Conservation (phyloP, 2,113 vertebrate genomes). For the Clarias gariepinus region DNA sequence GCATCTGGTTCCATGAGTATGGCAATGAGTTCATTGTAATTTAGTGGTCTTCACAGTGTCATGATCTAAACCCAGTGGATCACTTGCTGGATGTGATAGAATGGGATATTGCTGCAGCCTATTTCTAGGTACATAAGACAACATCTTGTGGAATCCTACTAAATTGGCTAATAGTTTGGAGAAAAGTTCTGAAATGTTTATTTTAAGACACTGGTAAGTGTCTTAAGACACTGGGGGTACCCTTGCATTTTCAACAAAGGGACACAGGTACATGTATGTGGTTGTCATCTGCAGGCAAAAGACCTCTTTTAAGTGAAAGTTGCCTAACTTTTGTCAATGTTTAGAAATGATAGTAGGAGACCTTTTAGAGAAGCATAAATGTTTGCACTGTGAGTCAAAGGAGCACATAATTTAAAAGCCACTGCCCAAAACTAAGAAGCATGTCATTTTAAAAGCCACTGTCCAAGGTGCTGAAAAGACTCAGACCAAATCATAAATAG, state of each 20-base stretch:
- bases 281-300: background rate
- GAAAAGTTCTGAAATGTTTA: background rate
- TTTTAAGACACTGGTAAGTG: background rate
- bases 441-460: background rate
- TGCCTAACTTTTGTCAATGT: no score
- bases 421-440: background rate
- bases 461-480: slow-evolving; percentile 40
- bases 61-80: background rate
- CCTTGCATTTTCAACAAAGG: background rate
- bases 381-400: background rate
- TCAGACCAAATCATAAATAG: background rate
- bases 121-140: background rate
- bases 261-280: background rate
- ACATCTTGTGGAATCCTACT: background rate
- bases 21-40: background rate
- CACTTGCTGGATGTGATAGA: background rate
- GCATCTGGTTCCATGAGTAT: background rate
- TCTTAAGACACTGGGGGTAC: background rate
- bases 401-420: background rate
- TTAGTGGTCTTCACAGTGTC: background rate
- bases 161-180: no score
- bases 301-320: background rate
- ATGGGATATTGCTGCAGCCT: background rate
- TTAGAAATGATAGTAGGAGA: background rate
- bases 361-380: background rate